Base-by-base conservation (phyloP, 2,113 vertebrate genomes). In the Gallinago jamesoni region DNA sequence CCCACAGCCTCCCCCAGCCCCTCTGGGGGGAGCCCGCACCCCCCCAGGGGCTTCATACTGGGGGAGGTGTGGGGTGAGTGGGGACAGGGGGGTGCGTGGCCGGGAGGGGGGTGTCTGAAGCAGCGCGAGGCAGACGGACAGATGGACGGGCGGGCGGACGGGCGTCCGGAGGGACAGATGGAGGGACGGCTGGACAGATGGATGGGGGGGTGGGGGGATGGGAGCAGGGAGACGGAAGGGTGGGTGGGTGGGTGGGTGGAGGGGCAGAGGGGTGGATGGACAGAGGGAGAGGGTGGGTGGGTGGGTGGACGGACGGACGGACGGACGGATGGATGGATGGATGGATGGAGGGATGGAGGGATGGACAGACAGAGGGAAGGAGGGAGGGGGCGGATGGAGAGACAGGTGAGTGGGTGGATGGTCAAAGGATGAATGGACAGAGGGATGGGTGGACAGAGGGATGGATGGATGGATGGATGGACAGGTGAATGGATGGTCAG, bases 331-430 rank as follows among this genome's bases (percentile, higher is more conserved):
- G 30, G 28, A 18, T 6, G 16, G 53, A 30, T 20, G 12, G 50
- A 41, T 8, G 14, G 69, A 25, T 3, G 22, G 14, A 3, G 1
- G 6, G 9, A 52, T 1, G 8, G 17, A 17, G 10, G 55, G 56
- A 11, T 8, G 8, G 30, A 48, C 0, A 1, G 60, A 66, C 2
- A 4, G 33, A 3, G 2, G 3, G 31, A 21, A 5, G 22, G 33
- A 31, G 17, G 5, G 27, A 37, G 6, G 17, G 43, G 43, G 18
- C 5, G 20, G 48, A 10, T 20, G 60, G 39, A 35, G 0, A 6
- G 33, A 47, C 24, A 27, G 24, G 24, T 48, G 45, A 47, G 9
- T 24, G 48, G 48, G 22, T 50, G 23, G 50, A 14, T 23, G 22
- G 45, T 45, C 45, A 45, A 45, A 45, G 41, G 41, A 43, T 43